A percentile compares a stretch with the other conserved stretches of the same genome.
Conservation (phyloP, 2,113 vertebrate species). For the Aepyceros melampus region DNA sequence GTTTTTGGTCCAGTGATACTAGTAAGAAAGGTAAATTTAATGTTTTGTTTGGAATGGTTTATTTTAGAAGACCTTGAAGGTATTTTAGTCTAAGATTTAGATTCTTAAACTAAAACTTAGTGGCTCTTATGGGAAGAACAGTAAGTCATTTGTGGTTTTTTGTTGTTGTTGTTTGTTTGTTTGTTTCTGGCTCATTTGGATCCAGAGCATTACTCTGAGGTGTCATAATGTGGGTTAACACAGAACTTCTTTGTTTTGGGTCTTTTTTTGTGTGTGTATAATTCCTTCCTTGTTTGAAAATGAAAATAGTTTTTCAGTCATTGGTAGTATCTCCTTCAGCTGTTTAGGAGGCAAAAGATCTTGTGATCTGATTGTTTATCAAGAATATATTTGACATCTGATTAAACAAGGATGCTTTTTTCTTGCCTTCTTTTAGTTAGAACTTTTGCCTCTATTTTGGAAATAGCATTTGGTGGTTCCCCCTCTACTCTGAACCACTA, state of each 20-base stretch:
- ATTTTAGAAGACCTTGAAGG: slow-evolving; percentile 26
- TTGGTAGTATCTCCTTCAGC: neutral
- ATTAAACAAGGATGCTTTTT: slow-evolving; percentile 33
- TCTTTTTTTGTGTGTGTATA: neutral
- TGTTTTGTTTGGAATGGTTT: slow-evolving; percentile 35
- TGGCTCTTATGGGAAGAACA: neutral
- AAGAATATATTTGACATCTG: slow-evolving; percentile 32
- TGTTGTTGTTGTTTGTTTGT: neutral
- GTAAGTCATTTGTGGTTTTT: neutral
- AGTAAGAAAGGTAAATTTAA: slow-evolving; percentile 18
- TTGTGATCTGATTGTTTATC: slow-evolving; percentile 17
- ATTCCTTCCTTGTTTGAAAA: slow-evolving; percentile 5
- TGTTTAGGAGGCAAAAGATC: neutral
- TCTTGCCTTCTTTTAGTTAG: slow-evolving; percentile 23
- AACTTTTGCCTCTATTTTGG: slow-evolving; percentile 31
- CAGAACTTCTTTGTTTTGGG: neutral
- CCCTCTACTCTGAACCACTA: slow-evolving; percentile 33
- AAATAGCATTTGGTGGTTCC: slow-evolving; percentile 35
- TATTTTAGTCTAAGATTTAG: slow-evolving; percentile 18
- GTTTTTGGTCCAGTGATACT: slow-evolving; percentile 8
- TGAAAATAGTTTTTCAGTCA: neutral
- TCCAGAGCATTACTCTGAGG: neutral
- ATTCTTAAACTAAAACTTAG: neutral
- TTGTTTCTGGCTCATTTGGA: neutral
- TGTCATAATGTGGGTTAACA: neutral